Conservation (phyloP, 2,888 invertebrate species). For the Galeopsomyia nigrocyanea region DNA sequence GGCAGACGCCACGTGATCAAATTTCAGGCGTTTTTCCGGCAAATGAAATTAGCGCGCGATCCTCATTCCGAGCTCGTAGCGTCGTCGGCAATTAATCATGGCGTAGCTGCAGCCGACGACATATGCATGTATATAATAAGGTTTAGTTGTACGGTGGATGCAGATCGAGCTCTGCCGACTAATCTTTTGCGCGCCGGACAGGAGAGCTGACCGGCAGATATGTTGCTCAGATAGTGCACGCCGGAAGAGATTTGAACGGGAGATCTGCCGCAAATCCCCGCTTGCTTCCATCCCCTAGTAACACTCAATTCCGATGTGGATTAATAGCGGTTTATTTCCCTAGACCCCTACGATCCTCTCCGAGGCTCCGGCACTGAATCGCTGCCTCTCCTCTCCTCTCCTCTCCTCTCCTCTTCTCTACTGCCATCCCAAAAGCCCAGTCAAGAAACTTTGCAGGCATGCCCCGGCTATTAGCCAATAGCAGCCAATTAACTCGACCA, state of each 20-base stretch:
- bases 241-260: slow-evolving; percentile 65
- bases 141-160: no score
- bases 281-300: slow-evolving; percentile 67
- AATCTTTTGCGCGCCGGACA: slow-evolving; percentile 61
- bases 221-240: slow-evolving; percentile 62
- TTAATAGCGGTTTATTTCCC: slow-evolving; percentile 68
- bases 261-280: slow-evolving; percentile 64
- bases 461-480: slow-evolving; percentile 55
- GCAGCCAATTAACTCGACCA: slow-evolving; percentile 55
- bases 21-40: slow-evolving; percentile 21
- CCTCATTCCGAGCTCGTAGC: slow-evolving; percentile 35
- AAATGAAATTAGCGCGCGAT: slow-evolving; percentile 20
- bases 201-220: slow-evolving; percentile 53
- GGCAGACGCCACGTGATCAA: slow-evolving; percentile 46
- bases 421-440: slow-evolving; percentile 50
- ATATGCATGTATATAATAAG: no score
- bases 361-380: no score
- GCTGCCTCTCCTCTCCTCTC: neutral
- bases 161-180: no score
- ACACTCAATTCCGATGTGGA: slow-evolving; percentile 69
- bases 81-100: neutral
- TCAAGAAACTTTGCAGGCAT: slow-evolving; percentile 35
- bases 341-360: slow-evolving; percentile 33
- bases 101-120: no score
- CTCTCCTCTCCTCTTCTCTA: slow-evolving; percentile 15